phyloP scores from a whole-genome alignment of 2,888 invertebrate genomes.

The Andrena chrysosceles region DNA sequence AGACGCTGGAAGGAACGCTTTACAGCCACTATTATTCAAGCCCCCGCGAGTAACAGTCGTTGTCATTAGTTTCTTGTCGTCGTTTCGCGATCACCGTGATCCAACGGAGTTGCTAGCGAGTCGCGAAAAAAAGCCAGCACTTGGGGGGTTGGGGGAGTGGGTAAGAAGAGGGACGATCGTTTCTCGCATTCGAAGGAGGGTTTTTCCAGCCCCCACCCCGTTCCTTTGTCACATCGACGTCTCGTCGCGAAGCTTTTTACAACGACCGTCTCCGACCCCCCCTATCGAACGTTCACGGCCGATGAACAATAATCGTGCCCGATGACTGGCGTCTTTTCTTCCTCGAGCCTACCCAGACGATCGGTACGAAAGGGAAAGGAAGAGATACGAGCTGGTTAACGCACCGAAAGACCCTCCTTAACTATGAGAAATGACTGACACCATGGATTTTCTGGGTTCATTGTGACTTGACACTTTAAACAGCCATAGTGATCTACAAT shows the following conservation, averaged over 20 bases:
- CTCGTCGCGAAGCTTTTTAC: conserved; percentile 32
- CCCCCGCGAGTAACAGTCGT: conserved; percentile 35
- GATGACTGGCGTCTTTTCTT: conserved; percentile 48
- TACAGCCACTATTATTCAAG: conserved; percentile 62
- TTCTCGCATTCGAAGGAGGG: conserved; percentile 42
- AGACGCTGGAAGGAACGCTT: conserved; percentile 33
- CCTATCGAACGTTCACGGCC: conserved; percentile 68
- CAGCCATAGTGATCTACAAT: too few relatives aligned
- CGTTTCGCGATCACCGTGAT: conserved; percentile 62
- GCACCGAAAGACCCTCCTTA: too few relatives aligned
- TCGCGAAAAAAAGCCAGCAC: conserved; percentile 1
- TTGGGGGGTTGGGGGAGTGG: not conserved
- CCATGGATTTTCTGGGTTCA: too few relatives aligned
- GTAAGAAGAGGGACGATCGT: conserved; percentile 23
- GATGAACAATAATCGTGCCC: conserved; percentile 66
- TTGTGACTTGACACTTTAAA: too few relatives aligned
- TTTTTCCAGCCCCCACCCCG: conserved; percentile 47
- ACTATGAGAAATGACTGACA: too few relatives aligned
- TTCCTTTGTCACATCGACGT: conserved; percentile 56
- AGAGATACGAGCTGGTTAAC: not conserved
- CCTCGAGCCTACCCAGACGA: conserved; percentile 10
- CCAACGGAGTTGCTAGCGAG: conserved; percentile 12
- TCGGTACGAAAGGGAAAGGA: not conserved
- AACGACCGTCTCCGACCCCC: not conserved
- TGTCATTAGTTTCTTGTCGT: conserved; percentile 58